These are phyloP conservation scores for Eclectus roratus DNA, from an alignment of 2,113 vertebrate genomes.

Conservation along the genomic window DNA sequence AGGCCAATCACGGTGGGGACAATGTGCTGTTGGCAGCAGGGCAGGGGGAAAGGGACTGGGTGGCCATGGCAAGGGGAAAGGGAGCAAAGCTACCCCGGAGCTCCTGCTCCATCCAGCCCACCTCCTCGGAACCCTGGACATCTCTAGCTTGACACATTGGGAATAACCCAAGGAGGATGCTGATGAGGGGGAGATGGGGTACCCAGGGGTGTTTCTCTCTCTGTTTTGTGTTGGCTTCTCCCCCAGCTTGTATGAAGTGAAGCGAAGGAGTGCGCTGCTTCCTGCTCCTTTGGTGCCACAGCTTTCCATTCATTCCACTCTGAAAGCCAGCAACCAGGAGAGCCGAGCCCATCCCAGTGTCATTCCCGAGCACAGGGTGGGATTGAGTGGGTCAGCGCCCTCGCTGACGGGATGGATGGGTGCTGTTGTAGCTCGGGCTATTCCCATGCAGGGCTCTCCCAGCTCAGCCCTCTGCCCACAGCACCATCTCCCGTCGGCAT, in stretches of 20 bases:
- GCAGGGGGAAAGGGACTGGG: not conserved
- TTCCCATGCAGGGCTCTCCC: not conserved
- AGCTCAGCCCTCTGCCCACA: not conserved
- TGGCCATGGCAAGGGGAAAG: not conserved
- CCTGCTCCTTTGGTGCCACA: not conserved
- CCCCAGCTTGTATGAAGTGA: rapidly evolving
- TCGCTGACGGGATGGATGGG: rapidly evolving
- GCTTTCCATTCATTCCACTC: not conserved
- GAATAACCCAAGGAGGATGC: not conserved
- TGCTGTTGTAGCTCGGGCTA: not conserved
- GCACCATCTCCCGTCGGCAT: conserved; percentile 46
- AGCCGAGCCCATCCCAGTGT: not conserved
- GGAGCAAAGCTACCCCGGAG: not conserved
- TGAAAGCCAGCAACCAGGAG: not conserved
- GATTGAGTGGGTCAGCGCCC: rapidly evolving
- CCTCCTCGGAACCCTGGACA: not conserved
- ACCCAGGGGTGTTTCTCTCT: not conserved
- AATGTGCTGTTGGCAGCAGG: not conserved
- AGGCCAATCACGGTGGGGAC: not conserved
- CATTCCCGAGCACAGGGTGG: rapidly evolving
- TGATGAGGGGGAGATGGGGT: not conserved
- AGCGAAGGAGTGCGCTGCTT: not conserved
- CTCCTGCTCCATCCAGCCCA: not conserved
- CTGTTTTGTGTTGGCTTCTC: rapidly evolving
- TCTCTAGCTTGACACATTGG: too few species aligned